A percentile compares a stretch with the other conserved stretches of the same genome.
phyloP scores from a whole-genome alignment of 2,113 vertebrate species.

The Leptocoma aspasia region DNA sequence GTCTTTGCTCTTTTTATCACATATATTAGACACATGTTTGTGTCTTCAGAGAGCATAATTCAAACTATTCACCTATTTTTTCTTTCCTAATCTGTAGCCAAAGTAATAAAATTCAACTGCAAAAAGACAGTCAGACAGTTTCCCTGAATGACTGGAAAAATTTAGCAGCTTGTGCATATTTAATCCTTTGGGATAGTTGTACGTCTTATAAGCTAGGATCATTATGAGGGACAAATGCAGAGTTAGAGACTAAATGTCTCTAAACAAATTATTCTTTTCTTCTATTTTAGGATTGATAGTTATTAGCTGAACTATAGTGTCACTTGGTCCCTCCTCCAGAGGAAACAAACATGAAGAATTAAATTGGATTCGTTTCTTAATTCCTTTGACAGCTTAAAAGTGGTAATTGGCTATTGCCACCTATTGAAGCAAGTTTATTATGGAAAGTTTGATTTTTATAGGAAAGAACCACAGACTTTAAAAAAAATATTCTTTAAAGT shows the following conservation, averaged over 20 bases:
- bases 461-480: neutral
- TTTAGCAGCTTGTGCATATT: neutral
- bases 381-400: neutral
- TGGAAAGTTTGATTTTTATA: neutral
- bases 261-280: neutral
- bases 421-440: neutral
- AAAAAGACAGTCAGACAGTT: neutral
- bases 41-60: neutral
- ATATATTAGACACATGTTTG: neutral
- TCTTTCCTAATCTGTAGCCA: neutral
- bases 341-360: conserved; percentile 1
- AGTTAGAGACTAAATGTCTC: neutral
- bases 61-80: neutral
- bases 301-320: neutral
- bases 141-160: neutral
- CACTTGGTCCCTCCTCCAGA: neutral
- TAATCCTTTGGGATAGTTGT: neutral
- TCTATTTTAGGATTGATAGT: neutral
- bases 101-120: neutral
- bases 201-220: neutral
- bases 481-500: neutral
- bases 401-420: neutral
- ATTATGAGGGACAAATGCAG: neutral
- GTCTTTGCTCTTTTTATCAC: neutral
- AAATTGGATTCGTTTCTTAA: neutral